Base-by-base conservation (phyloP, 1,140 invertebrate species). In the Gyrodactylus bullatarudis region DNA sequence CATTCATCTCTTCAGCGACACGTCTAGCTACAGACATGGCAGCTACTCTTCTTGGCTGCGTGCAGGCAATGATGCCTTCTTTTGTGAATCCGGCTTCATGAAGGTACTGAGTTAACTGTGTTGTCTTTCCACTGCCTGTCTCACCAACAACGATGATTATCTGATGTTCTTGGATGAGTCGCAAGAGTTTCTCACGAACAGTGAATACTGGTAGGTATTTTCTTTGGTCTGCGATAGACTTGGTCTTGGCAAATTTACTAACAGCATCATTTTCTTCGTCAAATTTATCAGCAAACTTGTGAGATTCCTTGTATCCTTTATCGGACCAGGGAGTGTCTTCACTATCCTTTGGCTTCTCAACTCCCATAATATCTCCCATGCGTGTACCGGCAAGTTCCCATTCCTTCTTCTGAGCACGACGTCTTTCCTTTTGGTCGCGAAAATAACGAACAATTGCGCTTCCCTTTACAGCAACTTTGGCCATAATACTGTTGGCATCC, bases 21-120 rank as follows among this genome's bases (percentile, higher is more conserved):
- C 95, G 85, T 81, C 98, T 98, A 1, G 95, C 95, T 1, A 98
- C 94, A 2, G 89, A 92, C 94, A 99, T 97, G 34, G 94, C 94
- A 68, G 95, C 94, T 0, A 99, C 91, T 78, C 94, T 83, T 71
- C 93, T 81, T 0, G 94, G 93, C 76, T 86, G 84, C 0, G 91
- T 97, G 79, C 91, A 96, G 0, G 93, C 94, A 75, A 99, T 89
- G 85, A 93, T 89, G 8, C 92, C 91, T 76, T 86, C 85, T 75
- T 85, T 85, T 76, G 88, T 92, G 81, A 93, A 98, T 0, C 93
- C 93, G 77, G 96, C 93, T 83, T 99, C 95, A 79, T 95, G 88
- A 1, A 99, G 83, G 79, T 96, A 99, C 79, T 84, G 75, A 1
- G 75, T 75, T 24, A 74, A 75, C 23, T 74, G 71, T 23, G 71